These are phyloP conservation scores for Ammodytes marinus DNA, from an alignment of 2,113 vertebrate genomes.

Conservation along the genomic window DNA sequence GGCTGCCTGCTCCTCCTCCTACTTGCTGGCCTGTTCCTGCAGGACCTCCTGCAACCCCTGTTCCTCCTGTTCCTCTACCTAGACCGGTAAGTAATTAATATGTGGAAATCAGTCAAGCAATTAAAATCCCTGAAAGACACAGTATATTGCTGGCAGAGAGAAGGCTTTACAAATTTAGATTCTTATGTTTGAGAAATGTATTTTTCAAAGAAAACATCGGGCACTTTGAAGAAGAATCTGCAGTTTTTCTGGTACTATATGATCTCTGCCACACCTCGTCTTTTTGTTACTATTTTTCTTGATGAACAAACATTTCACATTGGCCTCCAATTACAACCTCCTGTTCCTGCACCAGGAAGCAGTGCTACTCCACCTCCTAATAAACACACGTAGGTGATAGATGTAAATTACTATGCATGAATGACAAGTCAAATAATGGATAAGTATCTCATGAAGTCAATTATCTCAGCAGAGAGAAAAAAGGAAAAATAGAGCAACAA, in stretches of 20 bases:
- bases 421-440: neutral
- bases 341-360: slow-evolving; percentile 58
- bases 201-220: neutral
- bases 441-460: neutral
- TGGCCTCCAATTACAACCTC: slow-evolving; percentile 44
- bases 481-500: neutral
- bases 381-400: neutral
- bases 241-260: neutral
- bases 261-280: neutral
- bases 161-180: neutral
- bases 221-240: neutral
- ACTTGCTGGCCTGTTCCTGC: slow-evolving; percentile 54
- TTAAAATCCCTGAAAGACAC: neutral
- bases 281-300: neutral
- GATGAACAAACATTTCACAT: slow-evolving; percentile 46
- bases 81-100: slow-evolving; percentile 9
- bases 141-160: neutral
- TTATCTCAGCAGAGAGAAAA: neutral
- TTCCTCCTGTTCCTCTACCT: slow-evolving; percentile 56
- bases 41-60: slow-evolving; percentile 49
- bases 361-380: slow-evolving; percentile 46
- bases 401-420: slow-evolving; percentile 1
- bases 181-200: neutral
- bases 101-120: neutral
- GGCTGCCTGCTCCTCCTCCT: slow-evolving; percentile 63